These are phyloP conservation scores for Artemisiospiza belli DNA, from an alignment of 2,113 vertebrate genomes.

Conservation along the genomic window DNA sequence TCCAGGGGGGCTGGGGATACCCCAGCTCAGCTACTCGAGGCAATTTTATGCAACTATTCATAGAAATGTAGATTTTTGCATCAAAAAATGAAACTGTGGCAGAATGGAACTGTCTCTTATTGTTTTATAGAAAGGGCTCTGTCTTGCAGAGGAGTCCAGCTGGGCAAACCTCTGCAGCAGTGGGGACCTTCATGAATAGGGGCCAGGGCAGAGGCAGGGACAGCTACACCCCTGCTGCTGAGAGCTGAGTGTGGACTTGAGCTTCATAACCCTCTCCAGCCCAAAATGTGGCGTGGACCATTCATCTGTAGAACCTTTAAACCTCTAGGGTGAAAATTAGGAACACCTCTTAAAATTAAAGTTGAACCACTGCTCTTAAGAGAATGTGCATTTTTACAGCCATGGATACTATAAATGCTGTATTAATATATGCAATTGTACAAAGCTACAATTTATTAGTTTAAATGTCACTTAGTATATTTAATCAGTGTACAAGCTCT, in stretches of 20 bases:
- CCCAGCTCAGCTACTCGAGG: too few relatives aligned
- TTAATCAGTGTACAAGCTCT: not conserved
- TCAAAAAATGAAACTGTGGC: not conserved
- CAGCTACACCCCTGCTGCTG: not conserved
- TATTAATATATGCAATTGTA: not conserved
- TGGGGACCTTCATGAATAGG: not conserved
- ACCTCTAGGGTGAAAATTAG: not conserved
- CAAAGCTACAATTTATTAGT: not conserved
- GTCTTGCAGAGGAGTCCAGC: not conserved
- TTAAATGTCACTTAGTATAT: not conserved
- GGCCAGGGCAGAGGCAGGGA: rapidly evolving
- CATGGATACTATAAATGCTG: not conserved
- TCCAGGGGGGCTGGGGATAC: too few relatives aligned
- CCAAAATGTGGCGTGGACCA: not conserved
- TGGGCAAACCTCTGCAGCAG: not conserved
- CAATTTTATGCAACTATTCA: not conserved
- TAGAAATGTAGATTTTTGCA: not conserved
- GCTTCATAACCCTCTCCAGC: not conserved
- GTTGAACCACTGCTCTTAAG: not conserved
- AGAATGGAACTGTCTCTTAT: not conserved
- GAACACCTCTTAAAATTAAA: not conserved
- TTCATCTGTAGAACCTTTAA: not conserved
- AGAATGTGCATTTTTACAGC: not conserved
- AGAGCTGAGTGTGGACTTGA: not conserved
- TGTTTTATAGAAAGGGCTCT: not conserved